phyloP scores from a whole-genome alignment of 2,888 invertebrate species.

The Tenthredo distinguenda region DNA sequence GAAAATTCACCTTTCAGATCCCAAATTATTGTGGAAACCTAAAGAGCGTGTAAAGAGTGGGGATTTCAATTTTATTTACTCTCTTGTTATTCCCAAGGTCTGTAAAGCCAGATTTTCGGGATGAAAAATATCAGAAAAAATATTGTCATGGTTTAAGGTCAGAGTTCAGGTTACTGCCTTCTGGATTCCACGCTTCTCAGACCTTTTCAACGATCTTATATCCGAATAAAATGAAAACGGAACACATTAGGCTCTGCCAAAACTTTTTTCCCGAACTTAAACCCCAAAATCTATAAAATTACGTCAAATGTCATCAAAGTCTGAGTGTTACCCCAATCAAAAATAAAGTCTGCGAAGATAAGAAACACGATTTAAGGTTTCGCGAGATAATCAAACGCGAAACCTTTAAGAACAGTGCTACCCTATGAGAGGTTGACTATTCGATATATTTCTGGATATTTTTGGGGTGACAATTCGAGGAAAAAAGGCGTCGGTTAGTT shows the following conservation, averaged over 20 bases:
- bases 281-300: neutral
- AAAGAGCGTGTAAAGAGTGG: constrained; percentile 10
- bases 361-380: too few species aligned
- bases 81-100: neutral
- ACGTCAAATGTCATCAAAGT: neutral
- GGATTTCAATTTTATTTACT: constrained; percentile 27
- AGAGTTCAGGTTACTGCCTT: neutral
- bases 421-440: too few species aligned
- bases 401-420: too few species aligned
- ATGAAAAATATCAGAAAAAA: neutral
- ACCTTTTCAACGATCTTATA: neutral
- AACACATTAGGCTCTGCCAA: neutral
- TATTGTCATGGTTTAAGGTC: neutral
- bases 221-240: neutral
- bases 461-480: neutral
- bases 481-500: neutral
- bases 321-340: neutral
- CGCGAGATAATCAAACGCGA: too few species aligned
- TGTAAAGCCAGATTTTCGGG: neutral
- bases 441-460: neutral
- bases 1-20: constrained; percentile 30
- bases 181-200: neutral
- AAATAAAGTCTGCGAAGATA: neutral
- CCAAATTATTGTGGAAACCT: constrained; percentile 39
- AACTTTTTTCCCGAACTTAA: neutral